Evolutionary conservation across 2,888 invertebrate genomes (phyloP), one percentile per base, ranked within the genome.

Genomic region (Dolomedes plantarius): DNA sequence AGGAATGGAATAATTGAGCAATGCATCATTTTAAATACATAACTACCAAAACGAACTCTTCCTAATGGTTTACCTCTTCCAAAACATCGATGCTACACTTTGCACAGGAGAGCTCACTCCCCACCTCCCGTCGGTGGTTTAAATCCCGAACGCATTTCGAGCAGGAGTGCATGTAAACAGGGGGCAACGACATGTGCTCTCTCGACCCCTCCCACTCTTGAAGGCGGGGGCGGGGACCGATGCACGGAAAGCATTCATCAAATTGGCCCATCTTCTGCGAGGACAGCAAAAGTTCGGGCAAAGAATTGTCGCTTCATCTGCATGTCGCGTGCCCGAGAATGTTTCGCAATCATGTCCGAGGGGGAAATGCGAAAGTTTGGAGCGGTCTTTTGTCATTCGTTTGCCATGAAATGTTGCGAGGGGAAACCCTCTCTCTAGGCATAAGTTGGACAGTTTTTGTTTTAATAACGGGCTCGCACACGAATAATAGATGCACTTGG

Each of bases 291-390:
- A 73, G 32, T 36, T 71, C 46, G 29, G 46, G 27, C 29, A 50
- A 46, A 76, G 82, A 82, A 72, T 82, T 71, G 82, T 82, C 76
- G 76, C 75, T 76, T 64, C 71, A 76, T 82, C 75, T 82, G 76
- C 74, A 76, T 76, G 75, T 82, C 64, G 82, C 82, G 82, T 82
- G 82, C 46, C 9, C 16, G 23, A 23, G 71, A 23, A 71, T 76
- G 64, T 65, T 76, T 76, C 23, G 28, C 73, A 50, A 31, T 56
- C 73, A 71, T 75, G 81, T 67, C 46, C 46, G 46, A 36, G 36
- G 6, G 6, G 11, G 46, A 9, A 16, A 16, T 11, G n/a, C 46
- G 46, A 16, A 46, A 46, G 16, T 6, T 46, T 16, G 11, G 46
- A 46, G 16, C 46, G n/a, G 46, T 46, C 46, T 46, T 46, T 46